phyloP scores from a whole-genome alignment of 2,888 invertebrate species.

The Heliothis peltigera region DNA sequence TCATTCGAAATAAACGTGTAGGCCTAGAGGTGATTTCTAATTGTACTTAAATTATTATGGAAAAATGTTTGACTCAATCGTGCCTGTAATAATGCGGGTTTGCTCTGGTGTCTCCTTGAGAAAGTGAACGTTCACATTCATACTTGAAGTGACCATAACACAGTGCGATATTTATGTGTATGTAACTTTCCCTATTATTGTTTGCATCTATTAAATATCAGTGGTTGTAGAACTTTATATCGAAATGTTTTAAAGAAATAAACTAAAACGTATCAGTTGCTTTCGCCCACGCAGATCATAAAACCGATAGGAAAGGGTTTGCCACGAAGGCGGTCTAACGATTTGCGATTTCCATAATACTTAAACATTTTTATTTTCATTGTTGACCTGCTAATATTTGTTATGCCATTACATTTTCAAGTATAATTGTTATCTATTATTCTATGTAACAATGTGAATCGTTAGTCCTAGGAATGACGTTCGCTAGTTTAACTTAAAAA shows the following conservation, averaged over 20 bases:
- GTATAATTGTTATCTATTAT: constrained; percentile 1
- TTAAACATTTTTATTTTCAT: constrained; percentile 31
- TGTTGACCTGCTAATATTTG: constrained; percentile 6
- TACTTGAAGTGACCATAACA: constrained; percentile 5
- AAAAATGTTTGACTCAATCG: constrained; percentile 42
- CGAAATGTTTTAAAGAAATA: constrained; percentile 16
- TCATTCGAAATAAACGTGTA: constrained; percentile 61
- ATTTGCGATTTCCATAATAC: constrained; percentile 35
- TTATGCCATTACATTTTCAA: constrained; percentile 1
- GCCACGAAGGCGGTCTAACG: constrained; percentile 38
- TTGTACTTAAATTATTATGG: constrained; percentile 44
- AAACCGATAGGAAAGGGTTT: constrained; percentile 50
- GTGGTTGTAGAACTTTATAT: constrained; percentile 8
- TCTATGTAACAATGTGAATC: not conserved
- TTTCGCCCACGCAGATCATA: constrained; percentile 46
- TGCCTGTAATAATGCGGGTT: constrained; percentile 29
- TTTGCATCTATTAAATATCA: not conserved
- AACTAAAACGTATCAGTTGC: constrained; percentile 35
- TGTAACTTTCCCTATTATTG: constrained; percentile 1
- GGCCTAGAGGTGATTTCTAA: constrained; percentile 48
- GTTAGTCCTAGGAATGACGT: not conserved
- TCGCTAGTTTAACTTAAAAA: not conserved
- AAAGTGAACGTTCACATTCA: constrained; percentile 30
- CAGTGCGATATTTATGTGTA: constrained; percentile 9
- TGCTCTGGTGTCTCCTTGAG: constrained; percentile 23